These are phyloP conservation scores for Furnarius figulus DNA, from an alignment of 2,113 vertebrate species.

Conservation along the genomic window DNA sequence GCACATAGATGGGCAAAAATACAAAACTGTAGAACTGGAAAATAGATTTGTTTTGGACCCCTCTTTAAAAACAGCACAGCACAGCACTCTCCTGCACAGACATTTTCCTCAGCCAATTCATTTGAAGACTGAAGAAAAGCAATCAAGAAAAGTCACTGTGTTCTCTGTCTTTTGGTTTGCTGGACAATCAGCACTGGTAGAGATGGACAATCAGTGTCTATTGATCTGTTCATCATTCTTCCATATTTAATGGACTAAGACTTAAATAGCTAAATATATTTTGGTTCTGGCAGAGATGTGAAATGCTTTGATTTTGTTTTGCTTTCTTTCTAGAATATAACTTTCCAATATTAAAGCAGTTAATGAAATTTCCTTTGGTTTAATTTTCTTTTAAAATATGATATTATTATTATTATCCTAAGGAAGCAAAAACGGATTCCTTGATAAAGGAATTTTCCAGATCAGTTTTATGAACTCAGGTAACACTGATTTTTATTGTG, in stretches of 20 bases:
- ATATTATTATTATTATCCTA: neutral
- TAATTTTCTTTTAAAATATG: neutral
- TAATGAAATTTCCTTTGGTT: neutral
- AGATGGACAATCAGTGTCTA: neutral
- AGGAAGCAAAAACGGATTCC: neutral
- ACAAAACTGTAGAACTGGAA: neutral
- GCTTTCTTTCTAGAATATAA: neutral
- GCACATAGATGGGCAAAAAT: neutral
- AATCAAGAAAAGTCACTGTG: neutral
- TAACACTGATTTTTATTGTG: neutral
- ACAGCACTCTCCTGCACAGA: neutral
- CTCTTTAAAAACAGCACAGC: neutral
- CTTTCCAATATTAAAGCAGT: neutral
- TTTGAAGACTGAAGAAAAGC: neutral
- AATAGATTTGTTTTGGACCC: neutral
- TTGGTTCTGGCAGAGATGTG: neutral
- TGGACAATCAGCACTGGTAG: neutral
- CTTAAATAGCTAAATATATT: neutral
- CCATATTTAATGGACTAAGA: neutral
- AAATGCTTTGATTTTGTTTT: neutral
- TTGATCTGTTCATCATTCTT: neutral
- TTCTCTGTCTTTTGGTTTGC: neutral
- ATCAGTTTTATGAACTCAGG: neutral
- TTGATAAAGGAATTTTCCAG: neutral
- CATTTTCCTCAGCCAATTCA: neutral